Conservation (phyloP, 2,797 vertebrate genomes). For the Sebastes vulpes region DNA sequence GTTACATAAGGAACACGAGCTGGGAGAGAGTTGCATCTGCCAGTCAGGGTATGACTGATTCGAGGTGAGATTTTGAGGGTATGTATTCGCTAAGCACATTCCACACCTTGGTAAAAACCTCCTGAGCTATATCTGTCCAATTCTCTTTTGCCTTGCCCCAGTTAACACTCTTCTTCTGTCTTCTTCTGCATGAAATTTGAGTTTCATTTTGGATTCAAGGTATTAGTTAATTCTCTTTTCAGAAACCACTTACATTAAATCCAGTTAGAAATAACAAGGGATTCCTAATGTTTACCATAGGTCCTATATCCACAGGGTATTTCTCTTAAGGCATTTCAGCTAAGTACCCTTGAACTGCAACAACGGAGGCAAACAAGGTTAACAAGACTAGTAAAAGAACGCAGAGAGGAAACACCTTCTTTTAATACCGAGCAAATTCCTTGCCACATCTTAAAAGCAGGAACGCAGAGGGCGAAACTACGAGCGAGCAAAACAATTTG, state of each 20-base stretch:
- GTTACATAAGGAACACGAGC: conserved; percentile 47
- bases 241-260: conserved; percentile 10
- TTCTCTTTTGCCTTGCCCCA: background rate
- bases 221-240: background rate
- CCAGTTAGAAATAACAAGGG: background rate
- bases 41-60: conserved; percentile 42
- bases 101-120: conserved; percentile 16
- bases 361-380: conserved; percentile 41
- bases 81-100: conserved; percentile 21
- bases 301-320: background rate
- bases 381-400: conserved; percentile 38
- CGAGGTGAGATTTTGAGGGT: conserved; percentile 33
- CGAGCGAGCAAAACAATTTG: conserved; percentile 49
- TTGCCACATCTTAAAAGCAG: conserved; percentile 37
- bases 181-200: background rate
- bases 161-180: background rate
- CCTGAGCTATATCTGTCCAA: conserved; percentile 7
- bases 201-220: background rate
- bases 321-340: background rate
- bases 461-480: conserved; percentile 6
- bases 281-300: conserved; percentile 11
- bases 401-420: conserved; percentile 1
- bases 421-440: conserved; percentile 27
- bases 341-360: conserved; percentile 21
- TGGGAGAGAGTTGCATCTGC: conserved; percentile 47